phyloP scores from a whole-genome alignment of 2,888 invertebrate genomes.

The Seira sanloemensis region DNA sequence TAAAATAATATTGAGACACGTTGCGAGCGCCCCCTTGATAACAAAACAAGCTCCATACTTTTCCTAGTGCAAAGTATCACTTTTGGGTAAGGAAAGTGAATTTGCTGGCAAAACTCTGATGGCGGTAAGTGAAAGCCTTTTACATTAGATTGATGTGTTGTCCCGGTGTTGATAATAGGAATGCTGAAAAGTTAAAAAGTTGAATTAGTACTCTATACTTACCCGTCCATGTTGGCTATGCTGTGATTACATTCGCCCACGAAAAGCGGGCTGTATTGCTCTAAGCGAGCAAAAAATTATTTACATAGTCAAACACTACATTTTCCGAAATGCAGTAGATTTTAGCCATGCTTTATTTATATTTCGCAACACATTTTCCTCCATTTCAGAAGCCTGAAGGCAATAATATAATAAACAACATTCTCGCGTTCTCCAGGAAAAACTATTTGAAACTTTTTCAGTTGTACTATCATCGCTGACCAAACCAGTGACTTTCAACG shows the following conservation, averaged over 20 bases:
- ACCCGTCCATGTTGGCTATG: neutral
- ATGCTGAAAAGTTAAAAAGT: neutral
- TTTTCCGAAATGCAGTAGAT: neutral
- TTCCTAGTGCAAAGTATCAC: no score
- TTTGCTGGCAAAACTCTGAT: no score
- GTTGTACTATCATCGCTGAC: neutral
- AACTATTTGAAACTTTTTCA: neutral
- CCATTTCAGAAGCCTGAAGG: slow-evolving; percentile 17
- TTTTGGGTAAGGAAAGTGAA: no score
- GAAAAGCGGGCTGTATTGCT: neutral
- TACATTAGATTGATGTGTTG: neutral
- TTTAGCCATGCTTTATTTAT: neutral
- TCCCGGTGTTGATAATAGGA: neutral
- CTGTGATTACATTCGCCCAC: neutral
- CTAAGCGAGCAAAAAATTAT: neutral
- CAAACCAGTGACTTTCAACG: neutral
- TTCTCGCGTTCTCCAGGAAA: no score
- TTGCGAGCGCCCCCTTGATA: no score
- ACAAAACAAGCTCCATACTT: no score
- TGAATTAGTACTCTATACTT: neutral
- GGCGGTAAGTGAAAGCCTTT: neutral
- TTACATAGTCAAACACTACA: neutral
- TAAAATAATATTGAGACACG: no score
- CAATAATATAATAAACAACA: slow-evolving; percentile 31
- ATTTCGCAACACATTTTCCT: slow-evolving; percentile 18